These are phyloP conservation scores for Onychomys torridus DNA, from an alignment of 2,797 vertebrate genomes.

Conservation along the genomic window DNA sequence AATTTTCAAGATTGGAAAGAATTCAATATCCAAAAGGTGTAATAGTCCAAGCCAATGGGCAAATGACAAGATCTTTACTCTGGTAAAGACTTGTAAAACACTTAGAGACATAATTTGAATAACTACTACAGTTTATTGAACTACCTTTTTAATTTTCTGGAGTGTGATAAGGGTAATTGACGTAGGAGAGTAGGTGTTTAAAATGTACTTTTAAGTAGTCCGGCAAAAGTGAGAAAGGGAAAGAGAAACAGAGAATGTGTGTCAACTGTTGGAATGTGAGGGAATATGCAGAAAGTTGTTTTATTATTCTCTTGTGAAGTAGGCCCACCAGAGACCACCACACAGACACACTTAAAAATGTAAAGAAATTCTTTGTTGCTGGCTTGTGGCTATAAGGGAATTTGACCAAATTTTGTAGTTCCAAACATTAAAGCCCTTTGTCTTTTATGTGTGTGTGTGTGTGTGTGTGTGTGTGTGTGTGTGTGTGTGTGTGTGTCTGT, in stretches of 20 bases:
- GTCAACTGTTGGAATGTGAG: not conserved
- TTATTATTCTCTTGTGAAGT: not conserved
- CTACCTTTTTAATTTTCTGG: slow-evolving; percentile 43
- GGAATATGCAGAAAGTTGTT: not conserved
- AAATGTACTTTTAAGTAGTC: not conserved
- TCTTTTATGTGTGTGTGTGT: too few relatives aligned
- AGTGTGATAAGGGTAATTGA: not conserved
- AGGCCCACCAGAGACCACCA: not conserved
- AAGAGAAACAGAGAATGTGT: not conserved
- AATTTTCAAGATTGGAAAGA: not conserved
- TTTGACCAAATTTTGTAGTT: not conserved
- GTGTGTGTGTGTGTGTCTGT: too few relatives aligned
- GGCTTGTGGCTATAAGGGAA: not conserved
- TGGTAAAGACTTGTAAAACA: not conserved
- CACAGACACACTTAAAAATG: not conserved
- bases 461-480: too few relatives aligned
- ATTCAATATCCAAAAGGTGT: not conserved
- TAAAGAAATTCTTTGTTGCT: not conserved
- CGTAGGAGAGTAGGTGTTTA: not conserved
- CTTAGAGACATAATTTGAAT: not conserved
- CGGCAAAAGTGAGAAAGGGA: not conserved
- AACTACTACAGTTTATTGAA: slow-evolving; percentile 32
- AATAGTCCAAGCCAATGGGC: slow-evolving; percentile 16
- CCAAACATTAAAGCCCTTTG: not conserved
- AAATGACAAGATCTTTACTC: not conserved